These are phyloP conservation scores for Gasterosteus aculeatus DNA, from an alignment of 2,113 vertebrate species.

Conservation along the genomic window DNA sequence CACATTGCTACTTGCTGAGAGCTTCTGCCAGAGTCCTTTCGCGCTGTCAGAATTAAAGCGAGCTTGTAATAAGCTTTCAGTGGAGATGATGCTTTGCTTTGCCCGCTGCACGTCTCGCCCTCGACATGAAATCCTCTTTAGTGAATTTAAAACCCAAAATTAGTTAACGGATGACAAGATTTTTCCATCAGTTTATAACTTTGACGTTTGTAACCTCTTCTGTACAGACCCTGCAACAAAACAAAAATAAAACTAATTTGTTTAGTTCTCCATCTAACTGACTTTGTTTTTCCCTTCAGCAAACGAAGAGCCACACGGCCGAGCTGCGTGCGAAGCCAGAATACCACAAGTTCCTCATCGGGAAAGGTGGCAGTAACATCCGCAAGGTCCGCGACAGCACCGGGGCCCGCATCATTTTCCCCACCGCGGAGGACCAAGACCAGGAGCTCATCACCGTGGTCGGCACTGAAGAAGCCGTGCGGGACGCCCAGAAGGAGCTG, in stretches of 20 bases:
- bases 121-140: not conserved
- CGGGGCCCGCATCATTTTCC: conserved; percentile 95
- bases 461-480: conserved; percentile 94
- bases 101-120: not conserved
- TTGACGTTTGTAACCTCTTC: not conserved
- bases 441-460: conserved; percentile 98
- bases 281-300: conserved; percentile 75
- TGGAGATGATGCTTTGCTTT: not conserved
- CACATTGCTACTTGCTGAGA: conserved; percentile 15
- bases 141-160: not conserved
- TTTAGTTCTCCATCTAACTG: not conserved
- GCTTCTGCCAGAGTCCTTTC: conserved; percentile 6
- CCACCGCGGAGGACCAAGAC: conserved; percentile 92
- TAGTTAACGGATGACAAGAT: not conserved
- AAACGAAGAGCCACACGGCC: conserved; percentile 95
- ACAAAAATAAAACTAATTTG: too few species aligned
- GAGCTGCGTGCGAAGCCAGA: conserved; percentile 97
- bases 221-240: not conserved
- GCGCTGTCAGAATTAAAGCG: not conserved
- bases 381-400: conserved; percentile 97
- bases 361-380: conserved; percentile 96
- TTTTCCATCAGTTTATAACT: not conserved
- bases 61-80: not conserved
- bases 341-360: conserved; percentile 99
- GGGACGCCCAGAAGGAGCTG: conserved; percentile 92